A percentile compares a stretch with the other conserved stretches of the same genome.
Evolutionary conservation across 92 coral and sea anemone genomes (phyloP).

Genomic region (Palythoa grandiflora): DNA sequence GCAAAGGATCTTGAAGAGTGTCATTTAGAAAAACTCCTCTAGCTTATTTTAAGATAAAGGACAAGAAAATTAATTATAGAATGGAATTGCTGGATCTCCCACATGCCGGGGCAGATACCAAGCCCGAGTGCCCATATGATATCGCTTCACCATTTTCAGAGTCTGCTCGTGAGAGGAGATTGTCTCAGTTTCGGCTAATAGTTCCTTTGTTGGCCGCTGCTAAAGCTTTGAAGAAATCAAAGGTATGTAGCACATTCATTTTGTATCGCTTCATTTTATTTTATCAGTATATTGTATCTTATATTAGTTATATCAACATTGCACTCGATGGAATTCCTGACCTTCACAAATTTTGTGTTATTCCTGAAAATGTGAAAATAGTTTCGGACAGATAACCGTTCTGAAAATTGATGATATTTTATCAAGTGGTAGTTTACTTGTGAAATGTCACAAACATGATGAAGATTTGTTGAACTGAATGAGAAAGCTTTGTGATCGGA

Average conservation of each 20-base stretch:
- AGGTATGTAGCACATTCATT: neutral
- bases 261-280: neutral
- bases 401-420: no score
- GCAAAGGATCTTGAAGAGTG: neutral
- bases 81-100: constrained; percentile 27
- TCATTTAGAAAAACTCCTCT: neutral
- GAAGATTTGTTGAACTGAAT: no score
- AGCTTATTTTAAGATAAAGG: neutral
- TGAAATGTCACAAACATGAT: no score
- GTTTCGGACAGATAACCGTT: no score
- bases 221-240: constrained; percentile 46
- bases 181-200: constrained; percentile 52
- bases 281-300: no score
- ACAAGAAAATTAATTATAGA: neutral
- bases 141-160: neutral
- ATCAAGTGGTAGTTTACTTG: no score
- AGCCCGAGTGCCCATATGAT: neutral
- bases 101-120: neutral
- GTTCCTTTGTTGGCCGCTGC: constrained; percentile 87
- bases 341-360: no score
- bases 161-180: neutral
- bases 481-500: no score
- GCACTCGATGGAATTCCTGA: no score
- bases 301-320: no score
- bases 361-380: no score